Conservation (phyloP, 1,140 invertebrate species). For the Archivesica marissinica region DNA sequence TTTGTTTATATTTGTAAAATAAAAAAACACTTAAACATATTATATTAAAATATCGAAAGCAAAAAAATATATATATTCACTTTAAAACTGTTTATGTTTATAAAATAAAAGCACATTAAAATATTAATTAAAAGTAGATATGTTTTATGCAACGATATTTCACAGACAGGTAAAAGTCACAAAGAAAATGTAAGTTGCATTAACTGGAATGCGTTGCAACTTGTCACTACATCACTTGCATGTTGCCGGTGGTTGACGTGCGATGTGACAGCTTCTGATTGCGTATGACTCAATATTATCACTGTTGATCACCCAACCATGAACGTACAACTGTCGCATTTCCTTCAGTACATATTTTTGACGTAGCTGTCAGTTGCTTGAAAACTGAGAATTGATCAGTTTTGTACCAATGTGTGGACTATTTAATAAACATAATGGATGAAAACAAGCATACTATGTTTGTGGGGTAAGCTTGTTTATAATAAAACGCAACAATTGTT, state of each 20-base stretch:
- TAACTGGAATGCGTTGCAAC: no score
- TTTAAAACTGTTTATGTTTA: no score
- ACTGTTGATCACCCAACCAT: neutral
- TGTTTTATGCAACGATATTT: no score
- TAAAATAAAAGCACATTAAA: no score
- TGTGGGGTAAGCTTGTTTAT: neutral
- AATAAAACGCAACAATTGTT: no score
- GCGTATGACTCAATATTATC: conserved; percentile 22
- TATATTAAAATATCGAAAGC: no score
- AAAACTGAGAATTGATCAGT: neutral
- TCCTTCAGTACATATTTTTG: conserved; percentile 2
- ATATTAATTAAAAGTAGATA: no score
- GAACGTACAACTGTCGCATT: neutral
- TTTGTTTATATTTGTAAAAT: no score
- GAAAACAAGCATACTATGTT: neutral
- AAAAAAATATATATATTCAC: no score
- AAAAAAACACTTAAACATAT: no score
- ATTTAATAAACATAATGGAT: neutral
- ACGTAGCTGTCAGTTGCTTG: neutral
- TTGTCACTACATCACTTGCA: conserved; percentile 2
- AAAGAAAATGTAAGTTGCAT: no score
- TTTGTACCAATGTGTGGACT: neutral
- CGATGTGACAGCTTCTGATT: conserved; percentile 1
- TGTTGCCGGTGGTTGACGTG: neutral
- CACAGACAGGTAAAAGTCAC: no score